Base-by-base conservation (phyloP, 2,113 vertebrate genomes). In the Urocolius indicus region DNA sequence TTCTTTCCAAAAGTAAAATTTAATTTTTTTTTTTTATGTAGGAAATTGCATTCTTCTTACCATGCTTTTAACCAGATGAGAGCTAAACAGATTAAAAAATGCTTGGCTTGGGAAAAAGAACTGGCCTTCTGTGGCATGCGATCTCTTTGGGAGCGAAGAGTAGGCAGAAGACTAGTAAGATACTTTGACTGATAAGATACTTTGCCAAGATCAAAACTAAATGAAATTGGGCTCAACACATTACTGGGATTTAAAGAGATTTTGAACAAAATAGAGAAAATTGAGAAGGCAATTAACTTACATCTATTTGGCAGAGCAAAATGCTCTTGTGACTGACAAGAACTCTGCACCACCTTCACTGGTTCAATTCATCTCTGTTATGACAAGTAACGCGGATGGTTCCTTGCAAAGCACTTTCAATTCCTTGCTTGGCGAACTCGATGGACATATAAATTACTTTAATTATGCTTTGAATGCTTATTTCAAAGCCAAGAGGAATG, bases 231-330 rank as follows among this genome's bases (percentile, higher is more conserved):
- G 10, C 24, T 3, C 16, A 26, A n/a, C 5, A 4, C 3, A 3
- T 49, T 78, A 41, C 24, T 34, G n/a, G n/a, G 17, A 51, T 84
- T 89, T 62, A 62, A 57, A 54, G 24, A 61, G 32, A 63, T 77
- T 88, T 82, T 69, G 67, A 86, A 90, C 59, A 55, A 90, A 92
- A 77, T 24, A 46, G 66, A 82, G 57, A 61, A 92, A 85, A 90
- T 76, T 46, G 21, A 65, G 48, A 81, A 75, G 26, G 27, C 46
- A 87, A 58, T 87, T 93, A 85, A 55, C 17, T 45, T 41, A 45
- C 8, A 73, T 6, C 32, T 69, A 1, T 62, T 72, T 66, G 34
- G 51, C 85, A 82, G 38, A 66, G 30, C 8, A 85, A 75, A 66
- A 38, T 80, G 19, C 16, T 89, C 17, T 73, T 43, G 5, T 34